Base-by-base conservation (phyloP, 2,113 vertebrate genomes). In the Colossoma macropomum region DNA sequence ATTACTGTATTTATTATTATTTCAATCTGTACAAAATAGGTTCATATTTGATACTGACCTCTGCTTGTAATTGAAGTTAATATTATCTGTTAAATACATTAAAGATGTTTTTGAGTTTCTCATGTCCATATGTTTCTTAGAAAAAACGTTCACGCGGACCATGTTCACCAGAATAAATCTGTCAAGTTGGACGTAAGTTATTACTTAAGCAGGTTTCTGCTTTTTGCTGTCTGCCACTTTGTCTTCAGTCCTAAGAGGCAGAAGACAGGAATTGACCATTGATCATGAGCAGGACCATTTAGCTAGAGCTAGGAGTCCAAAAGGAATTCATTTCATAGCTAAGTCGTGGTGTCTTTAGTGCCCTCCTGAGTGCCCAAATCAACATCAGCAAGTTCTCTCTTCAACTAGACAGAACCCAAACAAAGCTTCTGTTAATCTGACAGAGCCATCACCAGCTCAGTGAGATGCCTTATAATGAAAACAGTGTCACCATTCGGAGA, bases 291-390 rank as follows among this genome's bases (percentile, higher is more conserved):
- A 48, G 50, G 48, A 32, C 27, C 77, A 69, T 79, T 79, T 54
- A 79, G 50, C 50, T 52, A 54, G 45, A 50, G n/a, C 56, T 32
- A 60, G 63, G 63, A 70, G 21, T 86, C 87, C 76, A 71, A 81
- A 82, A 79, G 82, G 75, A 86, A 89, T 80, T 84, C 87, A 27
- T 21, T 70, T 70, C 32, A n/a, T 45, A 68, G 65, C 34, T 68
- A 76, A 34, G 4, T 15, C 62, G 68, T 34, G 81, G 5, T 87
- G 80, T 88, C 50, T 88, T 91, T 88, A 89, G 82, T 82, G 82
- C 13, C 83, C 87, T 88, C 85, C 83, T 66, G 85, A 88, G 90
- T 54, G 79, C 87, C 85, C 69, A 27, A 41, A 79, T 89, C 88
- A 90, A 88, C 87, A 85, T 15, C 0, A 69, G 84, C 15, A 82